These are phyloP conservation scores for Epistrophe eligans DNA, from an alignment of 2,888 invertebrate species.

Conservation along the genomic window DNA sequence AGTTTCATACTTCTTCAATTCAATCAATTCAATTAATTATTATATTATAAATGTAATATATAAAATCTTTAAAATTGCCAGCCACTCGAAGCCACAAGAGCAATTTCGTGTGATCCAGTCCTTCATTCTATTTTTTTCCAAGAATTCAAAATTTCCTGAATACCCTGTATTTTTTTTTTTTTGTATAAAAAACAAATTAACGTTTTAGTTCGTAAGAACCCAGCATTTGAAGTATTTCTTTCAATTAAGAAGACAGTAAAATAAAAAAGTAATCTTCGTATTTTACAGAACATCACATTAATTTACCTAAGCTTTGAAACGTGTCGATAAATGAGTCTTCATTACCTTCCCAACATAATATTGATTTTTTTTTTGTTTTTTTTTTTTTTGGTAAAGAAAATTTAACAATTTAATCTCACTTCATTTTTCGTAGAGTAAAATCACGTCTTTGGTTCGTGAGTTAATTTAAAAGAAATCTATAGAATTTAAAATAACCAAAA, in stretches of 20 bases:
- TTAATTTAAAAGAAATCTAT: neutral
- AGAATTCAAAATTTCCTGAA: neutral
- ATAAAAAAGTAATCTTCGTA: neutral
- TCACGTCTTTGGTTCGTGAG: neutral
- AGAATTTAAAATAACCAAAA: neutral
- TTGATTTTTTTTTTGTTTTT: neutral
- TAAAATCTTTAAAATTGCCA: too few relatives aligned
- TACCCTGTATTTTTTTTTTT: neutral
- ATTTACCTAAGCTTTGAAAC: neutral
- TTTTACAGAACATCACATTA: neutral
- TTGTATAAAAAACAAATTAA: neutral
- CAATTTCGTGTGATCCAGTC: too few relatives aligned
- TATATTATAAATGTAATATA: too few relatives aligned
- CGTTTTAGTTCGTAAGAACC: neutral
- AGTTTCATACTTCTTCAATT: too few relatives aligned
- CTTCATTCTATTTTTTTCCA: neutral
- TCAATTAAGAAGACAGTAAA: neutral
- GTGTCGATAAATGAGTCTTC: slow-evolving; percentile 1
- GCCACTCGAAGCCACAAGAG: too few relatives aligned
- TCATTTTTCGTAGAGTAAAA: neutral
- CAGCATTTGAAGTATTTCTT: neutral
- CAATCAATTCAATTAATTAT: too few relatives aligned
- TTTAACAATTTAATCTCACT: neutral
- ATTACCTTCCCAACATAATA: neutral
- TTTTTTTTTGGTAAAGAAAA: neutral